phyloP scores from a whole-genome alignment of 2,797 vertebrate species.

The Cyprinella venusta region DNA sequence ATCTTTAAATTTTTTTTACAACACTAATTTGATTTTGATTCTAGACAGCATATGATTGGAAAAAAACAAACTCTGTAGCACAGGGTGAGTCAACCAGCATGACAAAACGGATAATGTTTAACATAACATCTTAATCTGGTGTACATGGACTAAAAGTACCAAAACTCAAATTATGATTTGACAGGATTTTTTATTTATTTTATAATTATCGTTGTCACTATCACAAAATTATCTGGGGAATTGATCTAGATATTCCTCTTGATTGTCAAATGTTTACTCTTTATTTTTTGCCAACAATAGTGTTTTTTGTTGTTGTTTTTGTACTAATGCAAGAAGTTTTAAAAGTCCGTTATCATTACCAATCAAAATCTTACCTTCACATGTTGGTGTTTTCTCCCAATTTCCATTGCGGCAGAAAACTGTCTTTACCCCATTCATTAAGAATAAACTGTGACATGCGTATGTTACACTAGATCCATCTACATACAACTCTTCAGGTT shows the following conservation, averaged over 20 bases:
- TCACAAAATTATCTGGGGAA: neutral
- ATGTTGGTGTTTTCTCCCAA: constrained; percentile 3
- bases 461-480: neutral
- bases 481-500: neutral
- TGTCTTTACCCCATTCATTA: fast-evolving
- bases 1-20: too few relatives aligned
- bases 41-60: too few relatives aligned
- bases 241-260: neutral
- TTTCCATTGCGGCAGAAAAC: neutral
- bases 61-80: too few relatives aligned
- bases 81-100: too few relatives aligned
- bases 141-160: too few relatives aligned
- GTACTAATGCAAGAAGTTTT: neutral
- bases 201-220: too few relatives aligned
- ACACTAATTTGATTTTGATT: too few relatives aligned
- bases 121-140: too few relatives aligned
- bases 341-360: neutral
- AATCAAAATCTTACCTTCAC: constrained; percentile 34
- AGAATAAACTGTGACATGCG: neutral
- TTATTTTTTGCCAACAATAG: neutral
- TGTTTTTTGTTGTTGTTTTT: neutral
- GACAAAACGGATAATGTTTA: too few relatives aligned
- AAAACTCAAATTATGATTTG: too few relatives aligned
- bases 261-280: neutral
- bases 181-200: too few relatives aligned